Evolutionary conservation across 64 coral and sea anemone genomes (phyloP).

Genomic region (Stylophora pistillata): DNA sequence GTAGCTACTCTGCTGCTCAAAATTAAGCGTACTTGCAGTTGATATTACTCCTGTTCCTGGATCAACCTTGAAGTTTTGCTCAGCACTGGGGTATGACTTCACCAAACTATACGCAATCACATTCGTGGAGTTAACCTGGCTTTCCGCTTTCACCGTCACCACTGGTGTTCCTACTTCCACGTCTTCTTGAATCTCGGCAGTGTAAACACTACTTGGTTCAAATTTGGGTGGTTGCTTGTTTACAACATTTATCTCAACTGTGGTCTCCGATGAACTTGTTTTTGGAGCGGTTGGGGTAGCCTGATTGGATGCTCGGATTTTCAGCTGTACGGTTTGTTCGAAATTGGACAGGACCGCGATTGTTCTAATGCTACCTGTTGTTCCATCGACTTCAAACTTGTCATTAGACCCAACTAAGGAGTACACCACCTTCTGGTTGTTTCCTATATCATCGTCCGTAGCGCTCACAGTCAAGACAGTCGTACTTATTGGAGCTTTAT

Average conservation of each 20-base stretch:
- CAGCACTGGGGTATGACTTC: slow-evolving; percentile 37
- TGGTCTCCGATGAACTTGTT: slow-evolving; percentile 18
- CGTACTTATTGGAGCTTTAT: not conserved
- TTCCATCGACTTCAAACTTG: slow-evolving; percentile 24
- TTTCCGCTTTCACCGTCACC: not conserved
- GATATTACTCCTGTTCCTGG: slow-evolving; percentile 21
- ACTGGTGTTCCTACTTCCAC: not conserved
- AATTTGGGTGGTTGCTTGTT: slow-evolving; percentile 21
- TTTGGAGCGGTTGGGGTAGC: not conserved
- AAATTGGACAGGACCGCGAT: not conserved
- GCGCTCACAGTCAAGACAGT: slow-evolving; percentile 45
- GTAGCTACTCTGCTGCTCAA: slow-evolving; percentile 34
- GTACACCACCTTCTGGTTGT: slow-evolving; percentile 31
- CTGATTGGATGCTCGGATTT: slow-evolving; percentile 32
- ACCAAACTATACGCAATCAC: slow-evolving; percentile 53
- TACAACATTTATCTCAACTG: slow-evolving; percentile 53
- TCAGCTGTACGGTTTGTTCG: slow-evolving; percentile 11
- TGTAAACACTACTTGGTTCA: not conserved
- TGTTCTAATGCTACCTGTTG: slow-evolving; percentile 23
- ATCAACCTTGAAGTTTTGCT: slow-evolving; percentile 51
- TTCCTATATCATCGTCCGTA: not conserved
- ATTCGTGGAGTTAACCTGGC: not conserved
- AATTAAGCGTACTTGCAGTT: slow-evolving; percentile 48
- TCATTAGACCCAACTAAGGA: slow-evolving; percentile 31
- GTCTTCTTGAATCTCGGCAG: not conserved